These are phyloP conservation scores for Phalacrocorax brasilianus DNA, from an alignment of 2,113 vertebrate species.

Conservation along the genomic window DNA sequence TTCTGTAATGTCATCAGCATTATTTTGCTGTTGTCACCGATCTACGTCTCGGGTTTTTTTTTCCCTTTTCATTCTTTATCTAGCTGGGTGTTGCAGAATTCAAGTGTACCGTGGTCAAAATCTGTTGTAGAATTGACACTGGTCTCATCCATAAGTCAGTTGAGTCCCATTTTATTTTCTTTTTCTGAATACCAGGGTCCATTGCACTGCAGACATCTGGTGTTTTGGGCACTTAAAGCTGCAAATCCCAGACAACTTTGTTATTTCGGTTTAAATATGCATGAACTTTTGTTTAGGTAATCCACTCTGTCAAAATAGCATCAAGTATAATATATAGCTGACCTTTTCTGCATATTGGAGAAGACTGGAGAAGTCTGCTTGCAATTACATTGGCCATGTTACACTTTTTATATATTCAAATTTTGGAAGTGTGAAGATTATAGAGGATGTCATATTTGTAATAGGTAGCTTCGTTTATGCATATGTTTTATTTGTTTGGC, in stretches of 20 bases:
- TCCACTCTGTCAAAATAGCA: conserved; percentile 79
- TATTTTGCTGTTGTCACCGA: neutral
- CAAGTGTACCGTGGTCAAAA: neutral
- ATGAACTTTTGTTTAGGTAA: conserved; percentile 76
- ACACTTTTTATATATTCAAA: neutral
- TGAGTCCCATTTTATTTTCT: conserved; percentile 75
- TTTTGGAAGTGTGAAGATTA: neutral
- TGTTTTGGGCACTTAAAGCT: conserved; percentile 67
- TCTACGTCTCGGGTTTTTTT: neutral
- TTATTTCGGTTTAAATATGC: conserved; percentile 83
- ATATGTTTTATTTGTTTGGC: neutral
- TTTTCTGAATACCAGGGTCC: conserved; percentile 76
- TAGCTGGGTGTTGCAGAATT: neutral
- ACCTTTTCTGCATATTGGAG: neutral
- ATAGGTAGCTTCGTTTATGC: neutral
- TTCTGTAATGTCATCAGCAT: neutral
- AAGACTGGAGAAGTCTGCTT: neutral
- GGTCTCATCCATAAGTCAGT: neutral
- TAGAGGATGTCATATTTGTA: neutral
- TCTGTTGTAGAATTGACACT: neutral
- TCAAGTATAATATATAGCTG: conserved; percentile 62
- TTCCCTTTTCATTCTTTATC: neutral
- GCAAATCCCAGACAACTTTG: conserved; percentile 56
- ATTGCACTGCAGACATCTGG: conserved; percentile 83
- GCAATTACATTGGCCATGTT: neutral